These are phyloP conservation scores for Cantharis flavilabris DNA, from an alignment of 2,888 invertebrate species.

Conservation along the genomic window DNA sequence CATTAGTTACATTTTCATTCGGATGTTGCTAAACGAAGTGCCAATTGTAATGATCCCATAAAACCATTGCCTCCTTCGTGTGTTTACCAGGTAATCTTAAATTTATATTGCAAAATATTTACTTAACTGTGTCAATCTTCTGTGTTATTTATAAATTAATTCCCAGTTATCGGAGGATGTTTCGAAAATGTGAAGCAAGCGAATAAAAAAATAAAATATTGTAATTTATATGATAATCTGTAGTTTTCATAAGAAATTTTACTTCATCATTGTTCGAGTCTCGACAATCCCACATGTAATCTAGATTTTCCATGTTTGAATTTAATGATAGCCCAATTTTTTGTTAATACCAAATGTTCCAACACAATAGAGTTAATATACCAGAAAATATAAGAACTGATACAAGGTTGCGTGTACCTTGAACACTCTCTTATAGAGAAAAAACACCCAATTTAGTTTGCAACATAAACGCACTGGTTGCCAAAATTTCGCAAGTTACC, in stretches of 20 bases:
- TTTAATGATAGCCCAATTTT: not conserved
- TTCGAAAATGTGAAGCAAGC: not conserved
- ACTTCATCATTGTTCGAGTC: not conserved
- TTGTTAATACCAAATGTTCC: not conserved
- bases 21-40: no score
- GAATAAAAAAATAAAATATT: not conserved
- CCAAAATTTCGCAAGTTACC: not conserved
- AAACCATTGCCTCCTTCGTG: not conserved
- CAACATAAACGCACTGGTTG: not conserved
- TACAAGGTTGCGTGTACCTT: not conserved
- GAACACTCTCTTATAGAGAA: not conserved
- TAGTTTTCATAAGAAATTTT: not conserved
- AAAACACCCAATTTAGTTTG: not conserved
- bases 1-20: no score
- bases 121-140: not conserved
- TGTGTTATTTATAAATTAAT: not conserved
- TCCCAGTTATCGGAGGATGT: not conserved
- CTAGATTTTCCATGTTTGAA: not conserved
- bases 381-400: not conserved
- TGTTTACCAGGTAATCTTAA: not conserved
- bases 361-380: not conserved
- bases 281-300: not conserved
- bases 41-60: no score
- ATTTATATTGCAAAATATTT: not conserved
- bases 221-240: not conserved